These are phyloP conservation scores for Entomyzon cyanotis DNA, from an alignment of 2,113 vertebrate genomes.

Conservation along the genomic window DNA sequence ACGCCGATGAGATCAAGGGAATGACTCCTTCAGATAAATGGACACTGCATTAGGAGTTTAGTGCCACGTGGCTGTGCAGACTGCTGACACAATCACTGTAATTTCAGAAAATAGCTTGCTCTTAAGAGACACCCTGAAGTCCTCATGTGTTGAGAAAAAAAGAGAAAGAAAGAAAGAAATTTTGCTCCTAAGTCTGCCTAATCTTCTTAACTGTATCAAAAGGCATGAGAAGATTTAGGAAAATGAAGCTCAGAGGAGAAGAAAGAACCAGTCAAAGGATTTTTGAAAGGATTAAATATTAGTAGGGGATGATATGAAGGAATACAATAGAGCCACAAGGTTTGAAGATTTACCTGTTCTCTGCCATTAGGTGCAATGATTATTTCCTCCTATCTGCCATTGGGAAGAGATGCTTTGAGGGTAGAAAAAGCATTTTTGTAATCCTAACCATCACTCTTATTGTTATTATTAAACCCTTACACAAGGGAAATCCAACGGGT, in stretches of 20 bases:
- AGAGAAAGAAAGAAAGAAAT: not conserved
- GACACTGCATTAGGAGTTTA: not conserved
- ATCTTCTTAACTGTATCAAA: conserved; percentile 47
- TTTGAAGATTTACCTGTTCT: conserved; percentile 37
- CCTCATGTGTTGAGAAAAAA: not conserved
- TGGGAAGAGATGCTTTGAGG: not conserved
- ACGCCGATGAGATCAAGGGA: accelerated
- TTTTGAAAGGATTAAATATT: conserved; percentile 56
- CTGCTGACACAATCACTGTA: not conserved
- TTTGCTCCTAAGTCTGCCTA: conserved; percentile 7
- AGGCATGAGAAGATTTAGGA: conserved; percentile 24
- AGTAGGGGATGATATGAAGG: not conserved
- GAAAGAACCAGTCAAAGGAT: not conserved
- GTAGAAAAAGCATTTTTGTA: conserved; percentile 27
- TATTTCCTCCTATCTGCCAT: not conserved
- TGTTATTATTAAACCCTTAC: conserved; percentile 12
- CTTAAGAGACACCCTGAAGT: conserved; percentile 6
- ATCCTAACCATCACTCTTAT: not conserved
- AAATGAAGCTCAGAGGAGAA: conserved; percentile 24
- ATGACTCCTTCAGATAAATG: not conserved
- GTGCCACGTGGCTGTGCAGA: not conserved
- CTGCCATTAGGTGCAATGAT: not conserved
- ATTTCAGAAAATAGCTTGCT: conserved; percentile 20
- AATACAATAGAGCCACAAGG: conserved; percentile 11
- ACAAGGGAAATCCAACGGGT: not conserved